Evolutionary conservation across 2,113 vertebrate species (phyloP).

Genomic region (Athene noctua): DNA sequence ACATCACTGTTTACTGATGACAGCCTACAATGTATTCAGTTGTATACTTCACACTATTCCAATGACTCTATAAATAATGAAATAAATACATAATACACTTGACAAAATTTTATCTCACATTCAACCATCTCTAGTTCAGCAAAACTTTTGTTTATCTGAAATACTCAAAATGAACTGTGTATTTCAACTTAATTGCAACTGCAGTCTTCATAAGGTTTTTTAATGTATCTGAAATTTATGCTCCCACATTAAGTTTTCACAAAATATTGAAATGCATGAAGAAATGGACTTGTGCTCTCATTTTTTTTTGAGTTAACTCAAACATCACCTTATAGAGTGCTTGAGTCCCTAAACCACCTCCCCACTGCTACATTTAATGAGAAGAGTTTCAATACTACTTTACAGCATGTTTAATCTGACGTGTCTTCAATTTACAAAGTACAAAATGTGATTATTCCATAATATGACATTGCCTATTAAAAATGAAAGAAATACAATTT

Average conservation of each 20-base stretch:
- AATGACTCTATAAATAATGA: not conserved
- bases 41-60: not conserved
- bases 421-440: not conserved
- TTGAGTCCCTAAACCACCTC: not conserved
- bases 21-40: not conserved
- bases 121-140: not conserved
- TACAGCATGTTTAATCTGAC: not conserved
- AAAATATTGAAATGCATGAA: not conserved
- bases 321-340: not conserved
- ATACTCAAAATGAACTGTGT: not conserved
- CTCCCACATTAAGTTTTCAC: not conserved
- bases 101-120: not conserved
- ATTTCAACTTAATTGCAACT: not conserved
- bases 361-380: constrained; percentile 13
- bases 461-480: constrained; percentile 6
- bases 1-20: not conserved
- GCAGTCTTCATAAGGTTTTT: not conserved
- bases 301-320: not conserved
- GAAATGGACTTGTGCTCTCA: not conserved
- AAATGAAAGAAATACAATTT: constrained; percentile 47
- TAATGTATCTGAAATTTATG: not conserved
- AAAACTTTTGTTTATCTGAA: not conserved
- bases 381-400: constrained; percentile 6
- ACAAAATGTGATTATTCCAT: constrained; percentile 28
- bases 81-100: not conserved